Evolutionary conservation across 1,140 invertebrate genomes (phyloP), one percentile per base, ranked within the genome.

Genomic region (Babylonia areolata): DNA sequence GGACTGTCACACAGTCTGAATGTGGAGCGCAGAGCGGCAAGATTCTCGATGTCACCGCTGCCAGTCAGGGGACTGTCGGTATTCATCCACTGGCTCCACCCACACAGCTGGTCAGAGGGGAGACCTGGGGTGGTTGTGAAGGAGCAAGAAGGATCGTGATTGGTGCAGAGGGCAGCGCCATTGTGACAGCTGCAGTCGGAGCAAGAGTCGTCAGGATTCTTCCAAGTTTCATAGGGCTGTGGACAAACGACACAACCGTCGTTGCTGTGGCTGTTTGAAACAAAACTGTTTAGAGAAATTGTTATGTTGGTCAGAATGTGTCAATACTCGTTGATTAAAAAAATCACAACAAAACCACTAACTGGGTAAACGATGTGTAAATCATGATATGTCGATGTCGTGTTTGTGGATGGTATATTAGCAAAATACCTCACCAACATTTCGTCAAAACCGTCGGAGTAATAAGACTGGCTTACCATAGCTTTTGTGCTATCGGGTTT

Each of bases 71-170:
- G 91, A n/a, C 64, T 85, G 87, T 93, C 91, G 31, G 88, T 82
- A 84, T 91, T 93, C 37, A 93, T 91, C 92, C 92, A 93, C 31
- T 89, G 82, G 33, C 90, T 91, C 90, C 90, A 92, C 6, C 86
- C 78, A 87, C 91, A 92, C 20, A 83, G 33, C 17, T 58, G 78
- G 9, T 85, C 73, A 9, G 82, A 58, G 11, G 35, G 31, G 51
- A 40, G 28, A 6, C 42, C 37, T 28, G 84, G 80, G 2, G 40
- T n/a, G 77, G 82, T 11, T 5, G 69, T 78, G 20, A 71, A 33
- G 37, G 89, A 83, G 69, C 71, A 83, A 33, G 83, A 78, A n/a
- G 64, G 31, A 15, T 89, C 39, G 54, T 86, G 77, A 23, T 73
- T 88, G 46, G 84, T 84, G 87, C 91, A 92, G 33, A 86, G 64